Percentiles rank a stretch among this genome's conserved stretches.
Conservation (phyloP, 1,140 invertebrate genomes). For the Drosophila hydei region DNA sequence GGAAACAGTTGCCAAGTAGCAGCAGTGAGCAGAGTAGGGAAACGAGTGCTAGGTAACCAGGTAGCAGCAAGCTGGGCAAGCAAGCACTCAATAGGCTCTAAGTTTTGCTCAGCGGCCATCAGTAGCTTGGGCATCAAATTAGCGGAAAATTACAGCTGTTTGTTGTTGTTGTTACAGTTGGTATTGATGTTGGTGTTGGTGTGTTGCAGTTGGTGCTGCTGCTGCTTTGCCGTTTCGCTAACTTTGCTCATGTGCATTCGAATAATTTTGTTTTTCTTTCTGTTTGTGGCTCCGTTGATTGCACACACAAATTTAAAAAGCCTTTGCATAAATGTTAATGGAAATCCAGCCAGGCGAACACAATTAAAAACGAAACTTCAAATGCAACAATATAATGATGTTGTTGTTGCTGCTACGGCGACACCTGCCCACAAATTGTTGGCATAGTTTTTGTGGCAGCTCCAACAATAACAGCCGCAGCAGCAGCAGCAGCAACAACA, state of each 20-base stretch:
- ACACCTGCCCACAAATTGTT: constrained; percentile 56
- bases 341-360: constrained; percentile 24
- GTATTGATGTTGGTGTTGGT: constrained; percentile 35
- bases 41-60: constrained; percentile 9
- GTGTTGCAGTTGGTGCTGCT: no score
- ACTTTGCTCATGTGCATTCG: constrained; percentile 43
- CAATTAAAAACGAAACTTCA: constrained; percentile 48
- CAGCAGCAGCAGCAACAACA: constrained; percentile 12
- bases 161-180: constrained; percentile 27
- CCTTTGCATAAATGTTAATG: constrained; percentile 44
- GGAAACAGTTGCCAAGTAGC: constrained; percentile 54
- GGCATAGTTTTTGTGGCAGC: constrained; percentile 47
- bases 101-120: constrained; percentile 1
- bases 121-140: constrained; percentile 67
- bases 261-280: constrained; percentile 21
- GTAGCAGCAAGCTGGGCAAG: constrained; percentile 7
- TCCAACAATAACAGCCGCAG: constrained; percentile 4
- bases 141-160: constrained; percentile 73
- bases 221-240: constrained; percentile 37
- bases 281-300: constrained; percentile 51
- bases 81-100: constrained; percentile 2
- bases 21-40: not conserved
- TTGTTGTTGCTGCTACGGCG: constrained; percentile 9
- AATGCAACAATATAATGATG: constrained; percentile 31
- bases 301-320: constrained; percentile 61